A percentile compares a stretch with the other conserved stretches of the same genome.
phyloP scores from a whole-genome alignment of 2,888 invertebrate genomes.

The Malthinus flaveolus region DNA sequence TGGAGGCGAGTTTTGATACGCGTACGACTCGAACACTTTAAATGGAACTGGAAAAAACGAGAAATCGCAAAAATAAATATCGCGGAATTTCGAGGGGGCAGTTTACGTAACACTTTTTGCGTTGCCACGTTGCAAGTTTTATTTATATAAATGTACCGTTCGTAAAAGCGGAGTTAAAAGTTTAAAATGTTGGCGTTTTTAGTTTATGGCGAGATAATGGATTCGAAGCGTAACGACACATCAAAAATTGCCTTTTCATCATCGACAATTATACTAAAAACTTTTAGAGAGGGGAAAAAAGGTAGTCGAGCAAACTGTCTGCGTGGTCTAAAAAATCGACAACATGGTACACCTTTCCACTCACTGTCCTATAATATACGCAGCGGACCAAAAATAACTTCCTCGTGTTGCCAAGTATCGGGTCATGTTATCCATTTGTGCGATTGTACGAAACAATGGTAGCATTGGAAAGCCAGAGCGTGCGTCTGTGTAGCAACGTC shows the following conservation, averaged over 20 bases:
- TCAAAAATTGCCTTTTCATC: slow-evolving; percentile 16
- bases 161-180: background rate
- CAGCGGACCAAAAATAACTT: slow-evolving; percentile 32
- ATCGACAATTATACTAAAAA: slow-evolving; percentile 14
- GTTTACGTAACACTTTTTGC: background rate
- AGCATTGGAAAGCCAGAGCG: slow-evolving; percentile 48
- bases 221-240: slow-evolving; percentile 1
- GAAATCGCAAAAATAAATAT: background rate
- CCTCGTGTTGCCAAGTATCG: slow-evolving; percentile 36
- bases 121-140: background rate
- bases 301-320: slow-evolving; percentile 19
- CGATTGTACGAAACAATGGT: slow-evolving; percentile 44
- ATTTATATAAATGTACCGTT: background rate
- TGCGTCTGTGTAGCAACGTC: slow-evolving; percentile 46
- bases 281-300: background rate
- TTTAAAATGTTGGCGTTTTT: background rate
- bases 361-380: slow-evolving; percentile 45
- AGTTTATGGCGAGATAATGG: background rate
- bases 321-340: slow-evolving; percentile 22
- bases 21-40: too few relatives aligned
- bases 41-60: background rate
- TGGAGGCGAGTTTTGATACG: too few relatives aligned
- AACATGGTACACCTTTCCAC: slow-evolving; percentile 39
- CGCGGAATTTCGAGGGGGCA: background rate
- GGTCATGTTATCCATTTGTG: slow-evolving; percentile 34